These are phyloP conservation scores for Drosophila macrothrix DNA, from an alignment of 2,888 invertebrate genomes.

Conservation along the genomic window DNA sequence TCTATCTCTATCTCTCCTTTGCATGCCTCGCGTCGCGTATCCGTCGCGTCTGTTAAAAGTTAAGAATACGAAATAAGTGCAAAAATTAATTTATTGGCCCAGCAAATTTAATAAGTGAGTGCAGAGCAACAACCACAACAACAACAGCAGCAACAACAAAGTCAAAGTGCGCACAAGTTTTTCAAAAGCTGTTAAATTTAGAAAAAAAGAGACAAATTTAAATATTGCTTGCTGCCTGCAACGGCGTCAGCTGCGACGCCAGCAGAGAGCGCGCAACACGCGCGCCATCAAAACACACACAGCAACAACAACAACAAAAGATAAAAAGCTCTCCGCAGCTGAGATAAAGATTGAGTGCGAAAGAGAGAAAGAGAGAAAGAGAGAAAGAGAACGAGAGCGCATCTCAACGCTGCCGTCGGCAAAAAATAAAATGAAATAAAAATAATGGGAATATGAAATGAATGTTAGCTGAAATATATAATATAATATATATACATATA, in stretches of 20 bases:
- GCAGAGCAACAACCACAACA: constrained; percentile 28
- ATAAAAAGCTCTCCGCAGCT: constrained; percentile 50
- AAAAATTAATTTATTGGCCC: constrained; percentile 66
- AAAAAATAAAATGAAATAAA: constrained; percentile 30
- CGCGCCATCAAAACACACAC: constrained; percentile 50
- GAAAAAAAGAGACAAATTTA: constrained; percentile 51
- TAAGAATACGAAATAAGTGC: constrained; percentile 64
- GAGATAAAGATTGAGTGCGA: constrained; percentile 21
- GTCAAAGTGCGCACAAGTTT: constrained; percentile 40
- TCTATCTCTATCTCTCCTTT: constrained; percentile 22
- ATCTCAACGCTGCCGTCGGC: constrained; percentile 35
- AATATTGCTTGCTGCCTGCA: constrained; percentile 53
- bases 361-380: neutral
- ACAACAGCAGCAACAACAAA: constrained; percentile 16
- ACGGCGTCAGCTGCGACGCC: constrained; percentile 41
- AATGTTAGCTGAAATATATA: constrained; percentile 6
- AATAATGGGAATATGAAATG: constrained; percentile 1
- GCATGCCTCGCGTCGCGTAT: constrained; percentile 44
- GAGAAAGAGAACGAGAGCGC: neutral
- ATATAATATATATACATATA: neutral
- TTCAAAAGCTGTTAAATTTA: constrained; percentile 42
- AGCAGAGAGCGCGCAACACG: constrained; percentile 62
- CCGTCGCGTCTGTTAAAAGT: constrained; percentile 52
- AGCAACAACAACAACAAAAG: constrained; percentile 22
- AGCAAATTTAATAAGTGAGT: constrained; percentile 66